phyloP scores from a whole-genome alignment of 2,797 vertebrate species.

The Eleutherodactylus coqui region DNA sequence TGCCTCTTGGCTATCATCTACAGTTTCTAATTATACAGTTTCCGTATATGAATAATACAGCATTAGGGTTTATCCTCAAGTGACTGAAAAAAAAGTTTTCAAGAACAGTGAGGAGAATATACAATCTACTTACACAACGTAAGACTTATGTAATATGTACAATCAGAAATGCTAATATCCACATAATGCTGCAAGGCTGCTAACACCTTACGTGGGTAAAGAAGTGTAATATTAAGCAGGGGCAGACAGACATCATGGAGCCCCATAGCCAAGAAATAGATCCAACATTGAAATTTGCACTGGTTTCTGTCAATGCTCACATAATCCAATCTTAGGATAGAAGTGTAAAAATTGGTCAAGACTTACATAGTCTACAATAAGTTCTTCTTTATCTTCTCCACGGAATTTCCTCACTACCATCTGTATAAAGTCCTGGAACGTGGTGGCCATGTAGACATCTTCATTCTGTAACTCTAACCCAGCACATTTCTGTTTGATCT shows the following conservation, averaged over 20 bases:
- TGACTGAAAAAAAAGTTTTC: neutral
- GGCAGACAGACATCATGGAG: too few relatives aligned
- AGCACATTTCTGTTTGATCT: conserved; percentile 87
- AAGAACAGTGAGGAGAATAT: neutral
- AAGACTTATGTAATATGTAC: too few relatives aligned
- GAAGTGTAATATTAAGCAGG: too few relatives aligned
- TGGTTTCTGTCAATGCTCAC: neutral
- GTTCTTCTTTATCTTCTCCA: conserved; percentile 86
- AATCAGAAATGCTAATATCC: too few relatives aligned
- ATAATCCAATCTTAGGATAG: neutral
- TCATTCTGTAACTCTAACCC: conserved; percentile 88
- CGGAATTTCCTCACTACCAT: conserved; percentile 86
- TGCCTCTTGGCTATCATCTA: neutral
- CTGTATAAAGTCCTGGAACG: conserved; percentile 91
- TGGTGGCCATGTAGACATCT: conserved; percentile 95
- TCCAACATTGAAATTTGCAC: too few relatives aligned
- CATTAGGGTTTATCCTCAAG: neutral
- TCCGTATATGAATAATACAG: neutral
- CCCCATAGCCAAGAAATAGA: too few relatives aligned
- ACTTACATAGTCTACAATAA: conserved; percentile 87
- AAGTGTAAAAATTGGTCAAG: too few relatives aligned
- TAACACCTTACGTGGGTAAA: too few relatives aligned
- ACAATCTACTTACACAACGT: neutral
- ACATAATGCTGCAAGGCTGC: too few relatives aligned
- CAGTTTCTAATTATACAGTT: neutral